Conservation (phyloP, 1,140 invertebrate species). For the Uloborus diversus region DNA sequence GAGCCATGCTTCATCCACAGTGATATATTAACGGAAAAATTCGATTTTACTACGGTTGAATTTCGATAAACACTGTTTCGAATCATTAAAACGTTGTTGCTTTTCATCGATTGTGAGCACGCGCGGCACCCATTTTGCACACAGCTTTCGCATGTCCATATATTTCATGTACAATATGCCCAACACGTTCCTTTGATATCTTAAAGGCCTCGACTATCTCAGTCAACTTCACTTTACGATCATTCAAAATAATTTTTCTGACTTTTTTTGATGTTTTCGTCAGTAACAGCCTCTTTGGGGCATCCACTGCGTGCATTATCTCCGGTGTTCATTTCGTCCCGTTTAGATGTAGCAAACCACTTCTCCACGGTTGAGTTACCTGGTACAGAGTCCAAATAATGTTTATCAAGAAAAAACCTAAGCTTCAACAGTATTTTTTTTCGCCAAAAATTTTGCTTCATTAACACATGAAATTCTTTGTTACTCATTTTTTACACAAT, state of each 20-base stretch:
- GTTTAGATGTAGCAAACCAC: slow-evolving; percentile 1
- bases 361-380: neutral
- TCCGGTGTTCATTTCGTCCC: neutral
- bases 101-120: slow-evolving; percentile 11
- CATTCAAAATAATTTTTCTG: slow-evolving; percentile 8
- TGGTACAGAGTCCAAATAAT: neutral
- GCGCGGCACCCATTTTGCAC: slow-evolving; percentile 10
- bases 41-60: slow-evolving; percentile 24
- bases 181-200: slow-evolving; percentile 4
- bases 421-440: slow-evolving; percentile 11
- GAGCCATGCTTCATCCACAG: slow-evolving; percentile 15
- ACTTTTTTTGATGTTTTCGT: slow-evolving; percentile 17
- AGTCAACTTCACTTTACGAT: slow-evolving; percentile 19
- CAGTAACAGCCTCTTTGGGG: slow-evolving; percentile 16
- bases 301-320: slow-evolving; percentile 6
- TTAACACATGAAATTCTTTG: slow-evolving; percentile 8
- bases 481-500: neutral
- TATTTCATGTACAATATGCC: slow-evolving; percentile 33
- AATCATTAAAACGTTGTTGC: slow-evolving; percentile 8
- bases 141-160: slow-evolving; percentile 20
- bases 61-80: neutral
- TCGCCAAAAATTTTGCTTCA: slow-evolving; percentile 10
- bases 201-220: slow-evolving; percentile 13
- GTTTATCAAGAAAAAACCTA: neutral
- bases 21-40: slow-evolving; percentile 16